Evolutionary conservation across 2,888 invertebrate species (phyloP), one percentile per base, ranked within the genome.

Genomic region (Diploptera punctata): DNA sequence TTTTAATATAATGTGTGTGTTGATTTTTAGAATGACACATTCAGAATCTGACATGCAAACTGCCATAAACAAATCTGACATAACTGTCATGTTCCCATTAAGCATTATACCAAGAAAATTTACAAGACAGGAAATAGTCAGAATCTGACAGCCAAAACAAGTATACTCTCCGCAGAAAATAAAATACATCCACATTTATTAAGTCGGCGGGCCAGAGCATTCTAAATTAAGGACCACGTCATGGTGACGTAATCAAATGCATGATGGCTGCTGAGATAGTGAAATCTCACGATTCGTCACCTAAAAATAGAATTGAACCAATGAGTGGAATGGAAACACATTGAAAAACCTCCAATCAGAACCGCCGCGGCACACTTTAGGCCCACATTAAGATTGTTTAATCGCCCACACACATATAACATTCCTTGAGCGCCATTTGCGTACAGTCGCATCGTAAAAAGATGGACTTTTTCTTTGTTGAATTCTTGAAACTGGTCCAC

Each of bases 241-340:
- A 24, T 57, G 57, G 29, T 57, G 57, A 24, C 57, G 57, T 26
- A 26, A 33, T n/a, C 33, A 33, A 33, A 33, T 33, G n/a, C 33
- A 33, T 33, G 33, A 33, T 33, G 33, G 33, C 33, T 33, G 5
- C 33, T n/a, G 57, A 13, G 16, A 2, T 29, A 4, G 57, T 33
- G 29, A 19, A 57, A 57, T 29, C 26, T 29, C 21, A 29, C n/a
- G 29, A 57, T 57, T 57, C 57, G 57, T 57, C 57, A 57, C 29
- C 57, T 29, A 57, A 29, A 57, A 57, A 57, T 57, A 57, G 57
- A 57, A 2, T 3, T 29, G 13, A 29, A 16, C 57, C 57, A 57
- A 57, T 57, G 57, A 57, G 57, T 0, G 16, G 4, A 57, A 57
- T 21, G 21, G 13, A n/a, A 57, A n/a, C n/a, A 24, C 21, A 57